Percentiles rank a stretch among this genome's conserved stretches.
phyloP scores from a whole-genome alignment of 2,888 invertebrate species.

The Rhyacophila evoluta region DNA sequence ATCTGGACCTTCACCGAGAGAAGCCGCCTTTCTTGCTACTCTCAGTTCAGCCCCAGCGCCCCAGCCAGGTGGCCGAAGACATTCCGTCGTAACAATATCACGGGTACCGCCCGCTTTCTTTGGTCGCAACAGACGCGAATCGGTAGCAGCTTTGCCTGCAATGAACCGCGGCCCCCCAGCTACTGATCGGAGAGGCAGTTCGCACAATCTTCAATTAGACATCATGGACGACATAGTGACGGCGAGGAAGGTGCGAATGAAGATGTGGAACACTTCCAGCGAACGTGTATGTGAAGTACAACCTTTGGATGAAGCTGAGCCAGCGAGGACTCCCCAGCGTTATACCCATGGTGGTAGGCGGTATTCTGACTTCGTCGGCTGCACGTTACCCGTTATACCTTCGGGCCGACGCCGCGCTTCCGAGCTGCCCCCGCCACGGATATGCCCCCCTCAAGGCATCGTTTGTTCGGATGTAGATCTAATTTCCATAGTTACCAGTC shows the following conservation, averaged over 20 bases:
- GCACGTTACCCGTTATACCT: conserved; percentile 73
- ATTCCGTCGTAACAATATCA: conserved; percentile 89
- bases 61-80: conserved; percentile 79
- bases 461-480: conserved; percentile 87
- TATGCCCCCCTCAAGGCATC: conserved; percentile 70
- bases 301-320: conserved; percentile 77
- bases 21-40: conserved; percentile 86
- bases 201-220: conserved; percentile 86
- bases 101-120: conserved; percentile 83
- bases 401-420: conserved; percentile 77
- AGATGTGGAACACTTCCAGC: conserved; percentile 85
- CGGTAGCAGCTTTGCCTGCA: conserved; percentile 81
- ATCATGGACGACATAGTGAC: conserved; percentile 91
- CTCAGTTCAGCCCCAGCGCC: conserved; percentile 80
- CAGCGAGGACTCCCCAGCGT: conserved; percentile 68
- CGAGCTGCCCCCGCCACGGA: conserved; percentile 75
- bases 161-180: conserved; percentile 76
- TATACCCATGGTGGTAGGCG: conserved; percentile 74
- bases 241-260: conserved; percentile 85
- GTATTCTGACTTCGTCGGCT: conserved; percentile 79
- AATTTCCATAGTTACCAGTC: conserved; percentile 80
- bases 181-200: conserved; percentile 79
- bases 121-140: conserved; percentile 83
- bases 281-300: conserved; percentile 87
- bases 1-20: conserved; percentile 80